These are phyloP conservation scores for Anthrax anthrax DNA, from an alignment of 2,888 invertebrate species.

Conservation along the genomic window DNA sequence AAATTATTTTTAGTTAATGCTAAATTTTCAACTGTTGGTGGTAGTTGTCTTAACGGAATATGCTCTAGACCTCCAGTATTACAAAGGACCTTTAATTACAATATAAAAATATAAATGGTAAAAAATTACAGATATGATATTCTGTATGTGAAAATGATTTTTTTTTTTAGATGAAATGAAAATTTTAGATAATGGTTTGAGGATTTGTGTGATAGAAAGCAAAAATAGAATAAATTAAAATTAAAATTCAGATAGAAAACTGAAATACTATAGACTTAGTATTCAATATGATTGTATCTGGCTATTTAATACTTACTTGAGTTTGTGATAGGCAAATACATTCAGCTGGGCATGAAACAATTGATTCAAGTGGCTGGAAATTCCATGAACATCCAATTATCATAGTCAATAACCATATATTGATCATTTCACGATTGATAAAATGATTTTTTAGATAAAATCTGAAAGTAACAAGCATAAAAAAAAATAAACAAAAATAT, in stretches of 20 bases:
- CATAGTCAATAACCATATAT: conserved; percentile 33
- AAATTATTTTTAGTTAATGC: conserved; percentile 77
- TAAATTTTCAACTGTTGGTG: conserved; percentile 66
- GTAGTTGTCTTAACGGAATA: conserved; percentile 61
- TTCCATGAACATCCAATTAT: conserved; percentile 36
- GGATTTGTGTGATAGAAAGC: no score
- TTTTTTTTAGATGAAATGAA: conserved; percentile 9
- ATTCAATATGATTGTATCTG: no score
- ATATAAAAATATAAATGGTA: no score
- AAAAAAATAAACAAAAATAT: no score
- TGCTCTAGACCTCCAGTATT: conserved; percentile 70
- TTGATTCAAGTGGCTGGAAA: conserved; percentile 33
- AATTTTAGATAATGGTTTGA: no score
- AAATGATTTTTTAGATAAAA: no score
- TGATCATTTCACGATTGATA: conserved; percentile 36
- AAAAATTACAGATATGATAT: no score
- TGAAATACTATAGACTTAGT: no score
- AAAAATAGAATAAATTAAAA: no score
- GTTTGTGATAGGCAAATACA: conserved; percentile 78
- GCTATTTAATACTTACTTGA: conserved; percentile 45
- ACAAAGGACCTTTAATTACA: conserved; percentile 62
- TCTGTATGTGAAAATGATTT: conserved; percentile 26
- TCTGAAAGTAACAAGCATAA: no score
- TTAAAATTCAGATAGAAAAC: no score
- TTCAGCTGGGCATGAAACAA: conserved; percentile 59